Conservation (phyloP, 64 coral and sea anemone genomes). For the Stichodactyla mertensii region DNA sequence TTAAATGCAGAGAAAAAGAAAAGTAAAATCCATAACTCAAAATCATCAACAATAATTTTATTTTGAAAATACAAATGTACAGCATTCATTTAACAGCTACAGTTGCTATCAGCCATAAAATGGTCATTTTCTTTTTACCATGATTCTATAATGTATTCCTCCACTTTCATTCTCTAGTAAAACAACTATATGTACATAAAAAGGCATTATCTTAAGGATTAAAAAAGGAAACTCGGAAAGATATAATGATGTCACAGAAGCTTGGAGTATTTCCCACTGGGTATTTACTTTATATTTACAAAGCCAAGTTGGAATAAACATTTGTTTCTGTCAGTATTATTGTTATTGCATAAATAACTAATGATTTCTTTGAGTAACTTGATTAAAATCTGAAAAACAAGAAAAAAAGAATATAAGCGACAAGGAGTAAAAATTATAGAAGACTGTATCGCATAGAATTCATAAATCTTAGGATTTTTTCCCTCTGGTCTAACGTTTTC, state of each 20-base stretch:
- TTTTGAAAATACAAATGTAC: conserved; percentile 3
- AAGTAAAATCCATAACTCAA: neutral
- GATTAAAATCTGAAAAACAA: neutral
- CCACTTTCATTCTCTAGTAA: neutral
- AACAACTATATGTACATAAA: neutral
- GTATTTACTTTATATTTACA: conserved; percentile 3
- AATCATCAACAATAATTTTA: neutral
- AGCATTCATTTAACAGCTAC: neutral
- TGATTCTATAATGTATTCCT: neutral
- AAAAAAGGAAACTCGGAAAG: neutral
- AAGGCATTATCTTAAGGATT: neutral
- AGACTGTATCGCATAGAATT: too few species aligned
- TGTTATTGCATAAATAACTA: neutral
- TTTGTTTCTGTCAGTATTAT: neutral
- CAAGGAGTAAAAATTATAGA: neutral
- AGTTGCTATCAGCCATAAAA: neutral
- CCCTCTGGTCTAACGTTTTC: too few species aligned
- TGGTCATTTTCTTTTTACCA: neutral
- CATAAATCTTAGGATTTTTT: too few species aligned
- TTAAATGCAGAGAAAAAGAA: conserved; percentile 83
- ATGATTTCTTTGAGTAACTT: neutral
- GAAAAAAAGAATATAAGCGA: neutral
- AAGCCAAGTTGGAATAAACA: neutral
- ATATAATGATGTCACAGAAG: neutral
- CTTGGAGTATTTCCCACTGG: neutral